phyloP scores from a whole-genome alignment of 2,797 vertebrate species.

The Chelon auratus region DNA sequence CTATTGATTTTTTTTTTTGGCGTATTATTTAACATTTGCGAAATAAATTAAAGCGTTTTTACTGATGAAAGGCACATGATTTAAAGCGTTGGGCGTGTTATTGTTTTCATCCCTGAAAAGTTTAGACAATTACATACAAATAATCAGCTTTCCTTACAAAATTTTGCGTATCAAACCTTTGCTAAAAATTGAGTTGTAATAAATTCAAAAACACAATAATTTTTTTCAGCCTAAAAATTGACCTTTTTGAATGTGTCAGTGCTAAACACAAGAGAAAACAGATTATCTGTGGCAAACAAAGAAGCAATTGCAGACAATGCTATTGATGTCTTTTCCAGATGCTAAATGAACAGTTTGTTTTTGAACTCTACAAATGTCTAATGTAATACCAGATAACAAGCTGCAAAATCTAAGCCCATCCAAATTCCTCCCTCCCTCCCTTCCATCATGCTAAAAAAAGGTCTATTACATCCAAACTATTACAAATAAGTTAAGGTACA shows the following conservation, averaged over 20 bases:
- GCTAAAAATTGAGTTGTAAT: conserved; percentile 24
- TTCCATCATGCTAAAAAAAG: conserved; percentile 50
- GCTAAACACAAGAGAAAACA: conserved; percentile 7
- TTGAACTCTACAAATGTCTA: conserved; percentile 18
- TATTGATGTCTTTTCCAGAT: conserved; percentile 6
- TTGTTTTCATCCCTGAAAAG: conserved; percentile 49
- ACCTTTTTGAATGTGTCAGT: conserved; percentile 12
- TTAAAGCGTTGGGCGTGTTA: conserved; percentile 47
- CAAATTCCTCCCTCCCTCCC: conserved; percentile 9
- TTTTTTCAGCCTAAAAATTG: conserved; percentile 1
- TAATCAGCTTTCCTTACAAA: conserved; percentile 28
- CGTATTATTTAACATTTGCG: conserved; percentile 12
- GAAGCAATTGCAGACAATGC: neutral
- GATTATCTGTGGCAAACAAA: conserved; percentile 12
- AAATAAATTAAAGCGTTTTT: conserved; percentile 44
- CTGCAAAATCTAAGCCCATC: conserved; percentile 10
- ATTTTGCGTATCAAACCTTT: conserved; percentile 34
- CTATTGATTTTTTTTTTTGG: conserved; percentile 25
- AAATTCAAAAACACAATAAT: neutral
- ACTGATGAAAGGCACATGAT: conserved; percentile 62
- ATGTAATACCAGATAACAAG: conserved; percentile 33
- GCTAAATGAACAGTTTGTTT: conserved; percentile 3
- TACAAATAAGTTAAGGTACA: conserved; percentile 46
- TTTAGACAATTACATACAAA: conserved; percentile 40
- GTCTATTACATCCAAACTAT: conserved; percentile 34